Percentiles rank a stretch among this genome's conserved stretches.
Evolutionary conservation across 2,888 invertebrate species (phyloP).

Genomic region (Leptopterna dolabrata): DNA sequence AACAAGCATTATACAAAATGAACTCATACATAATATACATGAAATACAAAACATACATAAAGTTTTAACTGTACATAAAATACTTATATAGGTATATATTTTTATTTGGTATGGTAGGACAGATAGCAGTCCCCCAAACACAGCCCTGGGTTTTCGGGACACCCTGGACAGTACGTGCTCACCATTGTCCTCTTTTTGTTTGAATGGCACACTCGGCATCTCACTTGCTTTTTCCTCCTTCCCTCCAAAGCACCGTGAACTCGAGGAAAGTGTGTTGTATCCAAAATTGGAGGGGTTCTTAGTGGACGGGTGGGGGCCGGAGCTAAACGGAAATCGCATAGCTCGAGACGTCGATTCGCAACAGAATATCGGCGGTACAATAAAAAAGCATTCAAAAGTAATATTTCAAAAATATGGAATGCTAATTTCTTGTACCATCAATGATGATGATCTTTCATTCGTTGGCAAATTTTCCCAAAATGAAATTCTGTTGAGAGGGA

Average conservation of each 20-base stretch:
- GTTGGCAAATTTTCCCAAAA: no score
- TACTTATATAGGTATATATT: not conserved
- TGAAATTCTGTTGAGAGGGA: not conserved
- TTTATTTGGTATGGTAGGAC: constrained; percentile 3
- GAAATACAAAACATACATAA: constrained; percentile 2
- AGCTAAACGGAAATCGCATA: not conserved
- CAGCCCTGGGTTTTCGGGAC: not conserved
- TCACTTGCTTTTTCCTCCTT: not conserved
- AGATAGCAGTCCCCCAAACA: constrained; percentile 8
- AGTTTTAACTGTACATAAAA: not conserved
- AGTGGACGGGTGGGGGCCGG: no score
- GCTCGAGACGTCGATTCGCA: not conserved
- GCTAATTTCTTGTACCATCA: constrained; percentile 52
- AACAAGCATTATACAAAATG: not conserved
- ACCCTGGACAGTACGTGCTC: not conserved
- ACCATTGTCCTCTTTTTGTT: not conserved
- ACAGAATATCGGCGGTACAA: not conserved
- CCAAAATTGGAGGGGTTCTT: not conserved
- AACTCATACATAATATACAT: not conserved
- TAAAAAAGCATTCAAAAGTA: not conserved
- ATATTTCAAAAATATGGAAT: not conserved
- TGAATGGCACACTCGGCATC: not conserved
- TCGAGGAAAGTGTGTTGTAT: constrained; percentile 1
- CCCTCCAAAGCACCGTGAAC: not conserved
- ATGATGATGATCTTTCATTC: no score